phyloP scores from a whole-genome alignment of 2,888 invertebrate genomes.

The Mythimna albipuncta region DNA sequence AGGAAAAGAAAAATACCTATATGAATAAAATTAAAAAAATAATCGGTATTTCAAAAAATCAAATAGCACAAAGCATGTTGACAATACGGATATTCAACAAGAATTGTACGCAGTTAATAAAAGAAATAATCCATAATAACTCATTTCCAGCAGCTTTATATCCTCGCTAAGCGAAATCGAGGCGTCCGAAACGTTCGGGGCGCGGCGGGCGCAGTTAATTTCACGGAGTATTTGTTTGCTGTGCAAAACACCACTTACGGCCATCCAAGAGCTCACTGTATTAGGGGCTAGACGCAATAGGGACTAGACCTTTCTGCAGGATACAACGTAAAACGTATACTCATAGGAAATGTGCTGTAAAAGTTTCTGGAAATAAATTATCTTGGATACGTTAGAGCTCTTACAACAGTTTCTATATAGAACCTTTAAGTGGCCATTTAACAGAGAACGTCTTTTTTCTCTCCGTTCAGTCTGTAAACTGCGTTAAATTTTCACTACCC shows the following conservation, averaged over 20 bases:
- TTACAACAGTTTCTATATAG: slow-evolving; percentile 9
- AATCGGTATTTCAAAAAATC: too few relatives aligned
- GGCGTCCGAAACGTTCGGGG: slow-evolving; percentile 77
- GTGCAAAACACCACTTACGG: slow-evolving; percentile 79
- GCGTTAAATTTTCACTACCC: slow-evolving; percentile 16
- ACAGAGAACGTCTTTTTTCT: slow-evolving; percentile 1
- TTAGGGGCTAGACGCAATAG: slow-evolving; percentile 68
- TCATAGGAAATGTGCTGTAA: slow-evolving; percentile 53
- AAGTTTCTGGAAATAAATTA: slow-evolving; percentile 49
- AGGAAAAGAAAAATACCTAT: too few relatives aligned
- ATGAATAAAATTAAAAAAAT: too few relatives aligned
- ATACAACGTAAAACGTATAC: slow-evolving; percentile 57
- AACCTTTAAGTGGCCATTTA: slow-evolving; percentile 19
- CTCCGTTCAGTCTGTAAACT: neutral
- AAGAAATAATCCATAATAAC: neutral
- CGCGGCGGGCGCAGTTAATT: slow-evolving; percentile 82
- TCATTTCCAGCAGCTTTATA: slow-evolving; percentile 50
- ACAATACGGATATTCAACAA: neutral
- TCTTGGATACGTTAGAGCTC: slow-evolving; percentile 18
- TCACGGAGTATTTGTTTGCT: slow-evolving; percentile 85
- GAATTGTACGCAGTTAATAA: neutral
- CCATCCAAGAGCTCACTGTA: slow-evolving; percentile 70
- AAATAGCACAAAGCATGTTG: neutral
- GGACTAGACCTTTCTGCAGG: slow-evolving; percentile 63
- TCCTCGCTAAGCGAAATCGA: slow-evolving; percentile 63